These are phyloP conservation scores for Ectemnius lituratus DNA, from an alignment of 2,888 invertebrate species.

Conservation along the genomic window DNA sequence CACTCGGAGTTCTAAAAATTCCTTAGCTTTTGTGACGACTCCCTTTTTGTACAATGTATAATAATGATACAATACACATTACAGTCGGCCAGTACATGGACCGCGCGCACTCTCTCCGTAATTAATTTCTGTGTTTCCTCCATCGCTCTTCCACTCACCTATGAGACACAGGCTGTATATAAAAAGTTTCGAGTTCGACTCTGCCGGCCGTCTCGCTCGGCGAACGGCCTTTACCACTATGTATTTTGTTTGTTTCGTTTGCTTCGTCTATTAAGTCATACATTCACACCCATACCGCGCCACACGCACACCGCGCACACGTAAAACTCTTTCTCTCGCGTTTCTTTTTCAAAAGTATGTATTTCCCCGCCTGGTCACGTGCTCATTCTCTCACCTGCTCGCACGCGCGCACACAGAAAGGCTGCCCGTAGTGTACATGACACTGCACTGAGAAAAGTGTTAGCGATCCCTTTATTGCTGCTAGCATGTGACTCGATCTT, in stretches of 20 bases:
- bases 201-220: conserved; percentile 49
- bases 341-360: conserved; percentile 19
- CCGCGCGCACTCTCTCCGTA: conserved; percentile 31
- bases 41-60: conserved; percentile 59
- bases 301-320: conserved; percentile 25
- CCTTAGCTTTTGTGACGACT: conserved; percentile 56
- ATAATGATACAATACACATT: conserved; percentile 44
- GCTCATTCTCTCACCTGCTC: conserved; percentile 1
- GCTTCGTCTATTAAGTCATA: conserved; percentile 40
- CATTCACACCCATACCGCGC: conserved; percentile 38
- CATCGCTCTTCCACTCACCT: conserved; percentile 33
- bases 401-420: conserved; percentile 28
- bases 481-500: conserved; percentile 13
- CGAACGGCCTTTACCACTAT: conserved; percentile 47
- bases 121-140: conserved; percentile 26
- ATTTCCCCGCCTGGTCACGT: conserved; percentile 15
- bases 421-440: conserved; percentile 27
- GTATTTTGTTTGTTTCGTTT: conserved; percentile 24
- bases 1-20: conserved; percentile 38
- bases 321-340: conserved; percentile 17
- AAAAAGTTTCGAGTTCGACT: conserved; percentile 58
- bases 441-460: conserved; percentile 51
- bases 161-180: conserved; percentile 60
- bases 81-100: conserved; percentile 29
- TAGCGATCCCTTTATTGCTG: conserved; percentile 37